These are phyloP conservation scores for Nesidiocoris tenuis DNA, from an alignment of 2,888 invertebrate species.

Conservation along the genomic window DNA sequence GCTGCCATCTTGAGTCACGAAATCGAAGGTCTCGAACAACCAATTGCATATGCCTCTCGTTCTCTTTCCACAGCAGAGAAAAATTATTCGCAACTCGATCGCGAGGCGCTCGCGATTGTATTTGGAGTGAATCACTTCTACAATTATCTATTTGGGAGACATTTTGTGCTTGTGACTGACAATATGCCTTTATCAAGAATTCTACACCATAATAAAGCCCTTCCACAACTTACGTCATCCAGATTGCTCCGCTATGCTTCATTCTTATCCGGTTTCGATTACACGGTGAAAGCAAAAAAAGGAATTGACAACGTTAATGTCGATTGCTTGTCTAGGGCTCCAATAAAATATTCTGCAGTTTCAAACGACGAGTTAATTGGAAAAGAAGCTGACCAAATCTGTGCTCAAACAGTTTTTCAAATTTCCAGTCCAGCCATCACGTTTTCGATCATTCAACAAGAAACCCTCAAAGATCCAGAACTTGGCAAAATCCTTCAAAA, in stretches of 20 bases:
- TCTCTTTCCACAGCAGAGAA: background rate
- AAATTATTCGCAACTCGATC: slow-evolving; percentile 2
- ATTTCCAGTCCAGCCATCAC: slow-evolving; percentile 1
- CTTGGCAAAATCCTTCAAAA: slow-evolving; percentile 4
- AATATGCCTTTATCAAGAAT: slow-evolving; percentile 40
- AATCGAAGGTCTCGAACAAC: background rate
- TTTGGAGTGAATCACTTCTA: slow-evolving; percentile 36
- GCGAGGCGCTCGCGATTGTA: slow-evolving; percentile 36
- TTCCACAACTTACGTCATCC: background rate
- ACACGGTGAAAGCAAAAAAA: background rate
- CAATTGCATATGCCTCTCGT: background rate
- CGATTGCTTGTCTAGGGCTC: slow-evolving; percentile 27
- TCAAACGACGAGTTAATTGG: slow-evolving; percentile 11
- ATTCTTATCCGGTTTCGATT: slow-evolving; percentile 14
- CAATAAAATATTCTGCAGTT: background rate
- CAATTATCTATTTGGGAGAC: slow-evolving; percentile 23
- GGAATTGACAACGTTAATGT: slow-evolving; percentile 2
- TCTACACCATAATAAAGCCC: slow-evolving; percentile 24
- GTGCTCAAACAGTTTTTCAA: slow-evolving; percentile 27
- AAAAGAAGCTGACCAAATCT: slow-evolving; percentile 17
- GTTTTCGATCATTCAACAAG: background rate
- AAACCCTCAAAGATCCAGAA: slow-evolving; percentile 15
- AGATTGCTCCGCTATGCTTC: slow-evolving; percentile 9
- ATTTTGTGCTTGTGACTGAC: slow-evolving; percentile 37
- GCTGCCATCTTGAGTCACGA: slow-evolving; percentile 1